Evolutionary conservation across 1,140 invertebrate species (phyloP).

Genomic region (Drosophila mauritiana): DNA sequence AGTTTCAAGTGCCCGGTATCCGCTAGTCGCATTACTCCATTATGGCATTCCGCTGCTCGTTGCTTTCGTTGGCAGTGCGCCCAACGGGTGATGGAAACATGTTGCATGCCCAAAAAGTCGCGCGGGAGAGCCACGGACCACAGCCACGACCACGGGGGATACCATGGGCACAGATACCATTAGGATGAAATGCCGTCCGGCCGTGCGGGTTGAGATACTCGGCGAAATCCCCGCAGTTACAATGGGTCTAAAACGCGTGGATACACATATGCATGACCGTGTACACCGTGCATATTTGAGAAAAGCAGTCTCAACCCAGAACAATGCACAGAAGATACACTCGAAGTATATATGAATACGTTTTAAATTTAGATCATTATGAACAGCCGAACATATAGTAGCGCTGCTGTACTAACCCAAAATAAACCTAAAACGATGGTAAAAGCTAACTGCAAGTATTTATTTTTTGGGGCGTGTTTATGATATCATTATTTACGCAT

Average conservation of each 20-base stretch:
- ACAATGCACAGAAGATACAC: conserved; percentile 61
- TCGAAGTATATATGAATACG: conserved; percentile 47
- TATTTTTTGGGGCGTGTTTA: not conserved
- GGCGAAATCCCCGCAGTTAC: conserved; percentile 58
- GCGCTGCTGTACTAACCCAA: conserved; percentile 47
- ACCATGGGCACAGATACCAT: not conserved
- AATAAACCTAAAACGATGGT: conserved; percentile 27
- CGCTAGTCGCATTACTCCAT: conserved; percentile 31
- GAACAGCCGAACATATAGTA: conserved; percentile 20
- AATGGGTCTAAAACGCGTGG: conserved; percentile 52
- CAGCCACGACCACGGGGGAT: conserved; percentile 31
- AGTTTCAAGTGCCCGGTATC: conserved; percentile 37
- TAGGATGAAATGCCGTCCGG: conserved; percentile 46
- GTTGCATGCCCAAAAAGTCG: conserved; percentile 56
- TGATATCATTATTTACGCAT: conserved; percentile 2
- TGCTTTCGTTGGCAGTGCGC: conserved; percentile 75
- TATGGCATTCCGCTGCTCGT: conserved; percentile 17
- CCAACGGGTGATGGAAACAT: conserved; percentile 77
- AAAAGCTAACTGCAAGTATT: conserved; percentile 11
- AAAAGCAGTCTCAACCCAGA: conserved; percentile 25
- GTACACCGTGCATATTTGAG: conserved; percentile 32
- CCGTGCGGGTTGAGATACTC: conserved; percentile 37
- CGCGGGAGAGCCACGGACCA: conserved; percentile 52
- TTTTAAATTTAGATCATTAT: conserved; percentile 67
- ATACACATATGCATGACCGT: conserved; percentile 53